phyloP scores from a whole-genome alignment of 2,797 vertebrate species.

The Myoxocephalus aenaeus region DNA sequence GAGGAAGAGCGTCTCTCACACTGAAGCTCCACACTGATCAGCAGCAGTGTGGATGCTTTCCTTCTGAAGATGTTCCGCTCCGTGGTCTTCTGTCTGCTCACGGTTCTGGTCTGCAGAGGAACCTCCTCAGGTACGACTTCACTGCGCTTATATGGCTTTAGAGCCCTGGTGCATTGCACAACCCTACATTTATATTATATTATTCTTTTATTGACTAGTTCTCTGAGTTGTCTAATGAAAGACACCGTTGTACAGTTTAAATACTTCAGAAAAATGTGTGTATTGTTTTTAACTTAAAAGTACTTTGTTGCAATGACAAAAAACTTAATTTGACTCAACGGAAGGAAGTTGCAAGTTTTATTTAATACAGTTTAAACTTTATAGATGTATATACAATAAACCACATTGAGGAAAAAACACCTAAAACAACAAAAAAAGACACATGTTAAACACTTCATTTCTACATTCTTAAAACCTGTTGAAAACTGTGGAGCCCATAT shows the following conservation, averaged over 20 bases:
- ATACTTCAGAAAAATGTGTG: background rate
- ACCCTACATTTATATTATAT: background rate
- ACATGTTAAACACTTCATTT: no score
- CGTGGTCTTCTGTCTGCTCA: conserved; percentile 18
- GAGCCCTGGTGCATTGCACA: background rate
- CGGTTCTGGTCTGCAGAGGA: conserved; percentile 21
- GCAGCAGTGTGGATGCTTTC: background rate
- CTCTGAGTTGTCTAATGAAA: background rate
- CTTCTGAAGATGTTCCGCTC: conserved; percentile 48
- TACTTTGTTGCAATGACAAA: rapidly evolving
- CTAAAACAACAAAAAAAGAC: no score
- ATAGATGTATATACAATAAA: background rate
- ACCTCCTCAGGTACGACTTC: conserved; percentile 46
- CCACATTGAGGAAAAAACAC: background rate
- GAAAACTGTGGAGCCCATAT: no score
- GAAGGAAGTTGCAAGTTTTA: no score
- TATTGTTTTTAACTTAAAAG: background rate
- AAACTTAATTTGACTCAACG: no score
- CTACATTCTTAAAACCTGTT: no score
- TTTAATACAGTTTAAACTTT: background rate
- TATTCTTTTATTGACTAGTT: background rate
- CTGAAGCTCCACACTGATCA: background rate
- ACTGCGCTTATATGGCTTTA: no score
- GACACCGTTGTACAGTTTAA: background rate
- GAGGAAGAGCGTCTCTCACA: conserved; percentile 8